phyloP scores from a whole-genome alignment of 2,113 vertebrate species.

The Etheostoma cragini region DNA sequence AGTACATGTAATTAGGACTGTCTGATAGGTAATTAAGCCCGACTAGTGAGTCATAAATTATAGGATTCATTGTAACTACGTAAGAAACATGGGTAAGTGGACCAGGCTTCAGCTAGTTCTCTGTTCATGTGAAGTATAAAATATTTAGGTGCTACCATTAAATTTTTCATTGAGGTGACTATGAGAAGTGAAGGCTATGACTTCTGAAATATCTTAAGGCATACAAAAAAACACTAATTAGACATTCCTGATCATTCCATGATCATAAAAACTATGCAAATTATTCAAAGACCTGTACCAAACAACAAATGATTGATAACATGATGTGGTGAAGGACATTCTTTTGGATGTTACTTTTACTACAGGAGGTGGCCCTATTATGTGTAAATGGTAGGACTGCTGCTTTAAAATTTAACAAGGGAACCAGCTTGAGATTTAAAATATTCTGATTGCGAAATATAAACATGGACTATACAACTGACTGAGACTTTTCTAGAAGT shows the following conservation, averaged over 20 bases:
- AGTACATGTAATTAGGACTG: slow-evolving; percentile 49
- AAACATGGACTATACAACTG: background rate
- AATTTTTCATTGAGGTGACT: slow-evolving; percentile 77
- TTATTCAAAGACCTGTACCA: background rate
- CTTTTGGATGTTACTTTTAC: background rate
- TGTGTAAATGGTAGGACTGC: background rate
- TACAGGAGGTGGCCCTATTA: background rate
- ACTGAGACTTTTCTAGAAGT: background rate
- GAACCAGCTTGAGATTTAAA: background rate
- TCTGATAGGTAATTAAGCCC: slow-evolving; percentile 51
- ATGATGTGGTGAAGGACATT: background rate
- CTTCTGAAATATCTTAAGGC: slow-evolving; percentile 23
- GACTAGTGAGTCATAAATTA: slow-evolving; percentile 43
- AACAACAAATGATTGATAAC: background rate
- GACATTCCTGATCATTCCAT: background rate
- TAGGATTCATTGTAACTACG: slow-evolving; percentile 45
- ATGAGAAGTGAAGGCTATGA: slow-evolving; percentile 63
- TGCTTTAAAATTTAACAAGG: slow-evolving; percentile 12
- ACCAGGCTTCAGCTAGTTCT: slow-evolving; percentile 50
- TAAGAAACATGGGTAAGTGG: slow-evolving; percentile 48
- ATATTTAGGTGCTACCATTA: slow-evolving; percentile 72
- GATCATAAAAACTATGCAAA: background rate
- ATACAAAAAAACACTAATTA: background rate
- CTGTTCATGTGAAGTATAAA: slow-evolving; percentile 67
- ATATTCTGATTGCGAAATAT: background rate